These are phyloP conservation scores for Macrobrachium rosenbergii DNA, from an alignment of 1,140 invertebrate species.

Conservation along the genomic window DNA sequence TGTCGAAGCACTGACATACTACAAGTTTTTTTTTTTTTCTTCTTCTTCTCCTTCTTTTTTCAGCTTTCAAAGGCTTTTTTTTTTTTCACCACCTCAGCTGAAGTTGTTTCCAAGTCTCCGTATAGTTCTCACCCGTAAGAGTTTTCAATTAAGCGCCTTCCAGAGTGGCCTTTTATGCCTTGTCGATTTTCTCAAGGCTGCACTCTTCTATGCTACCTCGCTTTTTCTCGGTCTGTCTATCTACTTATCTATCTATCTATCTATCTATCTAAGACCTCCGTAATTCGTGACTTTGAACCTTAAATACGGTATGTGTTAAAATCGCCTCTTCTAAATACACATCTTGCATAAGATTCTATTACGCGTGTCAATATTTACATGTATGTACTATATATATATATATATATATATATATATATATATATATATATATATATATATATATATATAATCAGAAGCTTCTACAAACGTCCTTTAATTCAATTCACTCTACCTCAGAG, in stretches of 20 bases:
- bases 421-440: not conserved
- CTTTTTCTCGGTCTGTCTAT: slow-evolving; percentile 33
- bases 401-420: no score
- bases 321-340: no score
- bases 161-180: not conserved
- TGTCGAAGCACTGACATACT: no score
- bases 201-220: not conserved
- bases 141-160: no score
- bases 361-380: no score
- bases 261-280: slow-evolving; percentile 14
- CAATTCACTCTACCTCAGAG: no score
- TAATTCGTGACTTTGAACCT: not conserved
- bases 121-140: no score
- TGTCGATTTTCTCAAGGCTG: not conserved
- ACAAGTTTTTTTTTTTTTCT: not conserved
- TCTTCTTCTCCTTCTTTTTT: not conserved
- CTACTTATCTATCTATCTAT: slow-evolving; percentile 21
- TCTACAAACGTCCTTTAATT: no score
- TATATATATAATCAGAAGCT: not conserved
- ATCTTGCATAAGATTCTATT: no score
- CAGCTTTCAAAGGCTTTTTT: not conserved
- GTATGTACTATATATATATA: no score
- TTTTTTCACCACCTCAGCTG: not conserved
- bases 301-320: not conserved
- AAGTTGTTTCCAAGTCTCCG: no score